These are phyloP conservation scores for Drosophila lowei DNA, from an alignment of 1,140 invertebrate species.

Conservation along the genomic window DNA sequence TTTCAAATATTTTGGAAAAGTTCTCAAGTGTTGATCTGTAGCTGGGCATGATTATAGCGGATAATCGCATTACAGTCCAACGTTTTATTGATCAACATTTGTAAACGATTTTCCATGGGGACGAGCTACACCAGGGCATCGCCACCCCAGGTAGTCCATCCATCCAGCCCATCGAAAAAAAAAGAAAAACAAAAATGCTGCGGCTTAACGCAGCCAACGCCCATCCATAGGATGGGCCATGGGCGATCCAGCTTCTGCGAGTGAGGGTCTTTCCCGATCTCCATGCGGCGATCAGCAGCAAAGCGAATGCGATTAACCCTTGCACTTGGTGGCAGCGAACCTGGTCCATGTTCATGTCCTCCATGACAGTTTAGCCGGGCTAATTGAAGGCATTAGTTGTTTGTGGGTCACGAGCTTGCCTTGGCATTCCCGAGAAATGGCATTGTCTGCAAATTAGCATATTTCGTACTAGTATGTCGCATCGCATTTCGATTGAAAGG, in stretches of 20 bases:
- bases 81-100: slow-evolving; percentile 79
- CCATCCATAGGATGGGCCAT: slow-evolving; percentile 21
- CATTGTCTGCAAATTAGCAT: slow-evolving; percentile 70
- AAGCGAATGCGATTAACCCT: slow-evolving; percentile 65
- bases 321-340: slow-evolving; percentile 46
- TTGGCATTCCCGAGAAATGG: slow-evolving; percentile 53
- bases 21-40: slow-evolving; percentile 50
- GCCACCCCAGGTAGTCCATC: slow-evolving; percentile 56
- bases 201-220: slow-evolving; percentile 74
- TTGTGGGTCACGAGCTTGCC: slow-evolving; percentile 64
- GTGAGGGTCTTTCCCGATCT: slow-evolving; percentile 49
- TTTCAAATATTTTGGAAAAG: slow-evolving; percentile 77
- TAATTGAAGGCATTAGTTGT: slow-evolving; percentile 80
- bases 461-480: slow-evolving; percentile 32
- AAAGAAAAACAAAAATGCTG: slow-evolving; percentile 35
- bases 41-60: slow-evolving; percentile 68
- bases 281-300: slow-evolving; percentile 59
- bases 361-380: slow-evolving; percentile 48
- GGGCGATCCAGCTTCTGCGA: background rate
- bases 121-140: slow-evolving; percentile 24
- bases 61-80: slow-evolving; percentile 66
- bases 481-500: slow-evolving; percentile 53
- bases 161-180: background rate
- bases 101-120: slow-evolving; percentile 69
- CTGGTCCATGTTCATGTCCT: no score